phyloP scores from a whole-genome alignment of 2,888 invertebrate genomes.

The Itoplectis maculator region DNA sequence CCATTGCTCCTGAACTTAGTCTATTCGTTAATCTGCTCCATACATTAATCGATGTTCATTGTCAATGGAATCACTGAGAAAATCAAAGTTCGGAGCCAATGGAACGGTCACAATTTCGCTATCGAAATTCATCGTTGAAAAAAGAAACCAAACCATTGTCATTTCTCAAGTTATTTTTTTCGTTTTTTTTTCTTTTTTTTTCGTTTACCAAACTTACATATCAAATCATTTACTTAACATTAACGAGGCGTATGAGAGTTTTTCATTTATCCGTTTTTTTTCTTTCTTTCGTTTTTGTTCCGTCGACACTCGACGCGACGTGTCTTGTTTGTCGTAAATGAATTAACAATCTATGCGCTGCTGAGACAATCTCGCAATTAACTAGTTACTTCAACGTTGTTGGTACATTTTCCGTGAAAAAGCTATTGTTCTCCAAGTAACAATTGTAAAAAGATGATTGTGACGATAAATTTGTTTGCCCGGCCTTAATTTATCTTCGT shows the following conservation, averaged over 20 bases:
- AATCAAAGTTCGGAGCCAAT: too few species aligned
- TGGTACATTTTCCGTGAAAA: constrained; percentile 79
- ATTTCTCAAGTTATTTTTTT: constrained; percentile 15
- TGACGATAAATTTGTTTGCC: constrained; percentile 65
- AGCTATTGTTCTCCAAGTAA: constrained; percentile 79
- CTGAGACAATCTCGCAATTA: constrained; percentile 60
- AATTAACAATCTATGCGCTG: constrained; percentile 70
- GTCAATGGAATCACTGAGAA: too few species aligned
- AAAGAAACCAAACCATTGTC: constrained; percentile 37
- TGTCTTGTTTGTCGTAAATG: constrained; percentile 58
- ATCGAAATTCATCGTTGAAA: constrained; percentile 48
- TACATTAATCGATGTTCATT: neutral
- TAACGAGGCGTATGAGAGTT: constrained; percentile 40
- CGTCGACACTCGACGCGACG: constrained; percentile 9
- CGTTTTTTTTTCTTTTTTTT: constrained; percentile 36
- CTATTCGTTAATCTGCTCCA: too few species aligned
- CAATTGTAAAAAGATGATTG: constrained; percentile 77
- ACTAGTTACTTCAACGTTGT: constrained; percentile 53
- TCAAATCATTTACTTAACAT: constrained; percentile 36
- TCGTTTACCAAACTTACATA: constrained; percentile 42
- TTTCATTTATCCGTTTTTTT: constrained; percentile 17
- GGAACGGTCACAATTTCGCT: neutral
- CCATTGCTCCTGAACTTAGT: too few species aligned
- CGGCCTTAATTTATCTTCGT: constrained; percentile 65
- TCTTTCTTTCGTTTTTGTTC: constrained; percentile 29